Base-by-base conservation (phyloP, 2,113 vertebrate genomes). In the Otus sunia region DNA sequence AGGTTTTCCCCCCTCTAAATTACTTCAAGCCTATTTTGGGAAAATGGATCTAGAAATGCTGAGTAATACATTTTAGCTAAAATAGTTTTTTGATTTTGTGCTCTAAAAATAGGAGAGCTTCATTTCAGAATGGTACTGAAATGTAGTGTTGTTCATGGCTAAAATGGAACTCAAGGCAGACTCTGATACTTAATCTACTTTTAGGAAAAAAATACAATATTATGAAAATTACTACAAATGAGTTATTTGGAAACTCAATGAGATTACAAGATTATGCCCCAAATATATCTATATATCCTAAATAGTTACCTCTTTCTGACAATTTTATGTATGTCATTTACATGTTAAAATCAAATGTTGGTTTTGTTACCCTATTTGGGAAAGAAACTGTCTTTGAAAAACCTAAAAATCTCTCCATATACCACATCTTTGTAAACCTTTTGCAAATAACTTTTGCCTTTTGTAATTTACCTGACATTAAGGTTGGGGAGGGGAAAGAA, bases 1-100 rank as follows among this genome's bases (percentile, higher is more conserved):
- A 17, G 8, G 0, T 10, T 62, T 50, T 12, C 0, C 49, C 29
- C 6, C 27, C 4, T 1, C 15, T 5, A 12, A 32, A 55, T 69
- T 59, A 50, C 27, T 74, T 84, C 56, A n/a, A 89, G 43, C 19
- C 15, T 49, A 3, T 36, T 58, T 84, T 64, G 81, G 20, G 36
- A 59, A 71, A 87, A 89, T 52, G 12, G 12, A 45, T 89, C 7
- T 72, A 39, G 52, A 89, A 81, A 75, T 63, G 11, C 10, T 52
- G n/a, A 67, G 21, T 77, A 81, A 71, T 62, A 75, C 74, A 50
- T 89, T 77, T 47, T 47, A 74, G 20, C 15, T 84, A 18, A 87
- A 92, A 34, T n/a, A 95, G 6, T 12, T 86, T 53, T 52, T 49
- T 1, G 16, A 45, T 58, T 88, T 88, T 25, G 13, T n/a, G 29